Evolutionary conservation across 1,140 invertebrate genomes (phyloP).

Genomic region (Cotesia typhae): DNA sequence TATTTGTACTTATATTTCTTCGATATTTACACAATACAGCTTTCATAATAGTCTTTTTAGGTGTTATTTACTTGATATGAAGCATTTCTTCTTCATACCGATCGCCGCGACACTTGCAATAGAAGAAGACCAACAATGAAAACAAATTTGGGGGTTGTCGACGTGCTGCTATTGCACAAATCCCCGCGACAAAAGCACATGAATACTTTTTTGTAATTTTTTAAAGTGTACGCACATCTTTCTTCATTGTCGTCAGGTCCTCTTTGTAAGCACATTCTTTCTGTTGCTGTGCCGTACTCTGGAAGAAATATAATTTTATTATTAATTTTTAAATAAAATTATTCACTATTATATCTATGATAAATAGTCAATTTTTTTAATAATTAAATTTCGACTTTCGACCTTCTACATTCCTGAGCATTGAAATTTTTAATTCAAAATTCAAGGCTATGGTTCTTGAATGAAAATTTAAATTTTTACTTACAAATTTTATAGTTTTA

Average conservation of each 20-base stretch:
- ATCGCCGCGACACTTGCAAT: neutral
- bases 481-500: too few species aligned
- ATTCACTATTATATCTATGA: slow-evolving; percentile 11
- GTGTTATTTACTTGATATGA: too few species aligned
- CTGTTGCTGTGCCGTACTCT: slow-evolving; percentile 89
- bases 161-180: slow-evolving; percentile 74
- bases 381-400: too few species aligned
- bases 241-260: slow-evolving; percentile 88
- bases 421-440: too few species aligned
- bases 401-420: too few species aligned
- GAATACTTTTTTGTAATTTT: slow-evolving; percentile 81
- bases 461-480: too few species aligned
- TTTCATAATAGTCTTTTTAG: neutral
- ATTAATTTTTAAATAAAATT: slow-evolving; percentile 30
- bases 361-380: neutral
- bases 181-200: slow-evolving; percentile 95
- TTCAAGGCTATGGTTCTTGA: too few species aligned
- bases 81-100: too few species aligned
- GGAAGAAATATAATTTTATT: slow-evolving; percentile 50
- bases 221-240: slow-evolving; percentile 84
- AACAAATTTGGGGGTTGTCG: neutral
- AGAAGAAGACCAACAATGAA: neutral
- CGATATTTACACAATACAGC: slow-evolving; percentile 2
- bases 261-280: slow-evolving; percentile 85
- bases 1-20: slow-evolving; percentile 11